Percentiles rank a stretch among this genome's conserved stretches.
Conservation (phyloP, 2,797 vertebrate species). For the Mionectes olivaceus region DNA sequence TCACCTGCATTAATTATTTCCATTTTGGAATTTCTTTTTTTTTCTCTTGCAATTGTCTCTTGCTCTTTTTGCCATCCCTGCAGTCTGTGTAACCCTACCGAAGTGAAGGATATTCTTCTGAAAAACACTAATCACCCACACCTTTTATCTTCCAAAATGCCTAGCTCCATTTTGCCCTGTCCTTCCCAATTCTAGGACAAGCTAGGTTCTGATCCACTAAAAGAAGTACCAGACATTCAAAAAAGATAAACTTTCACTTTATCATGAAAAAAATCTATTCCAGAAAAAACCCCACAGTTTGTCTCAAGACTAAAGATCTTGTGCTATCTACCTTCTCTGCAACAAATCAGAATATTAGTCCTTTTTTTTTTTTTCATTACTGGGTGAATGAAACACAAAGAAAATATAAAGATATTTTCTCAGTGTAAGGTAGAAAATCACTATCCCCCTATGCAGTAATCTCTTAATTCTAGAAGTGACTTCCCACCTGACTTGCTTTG, state of each 20-base stretch:
- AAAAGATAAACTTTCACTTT: background rate
- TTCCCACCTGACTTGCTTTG: background rate
- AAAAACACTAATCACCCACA: background rate
- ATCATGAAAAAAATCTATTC: background rate
- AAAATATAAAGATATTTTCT: background rate
- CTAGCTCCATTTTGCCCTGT: background rate
- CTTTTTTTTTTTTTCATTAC: background rate
- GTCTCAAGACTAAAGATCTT: background rate
- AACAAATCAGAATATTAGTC: background rate
- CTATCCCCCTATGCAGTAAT: background rate
- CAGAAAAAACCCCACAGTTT: background rate
- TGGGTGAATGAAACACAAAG: background rate
- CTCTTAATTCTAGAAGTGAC: background rate
- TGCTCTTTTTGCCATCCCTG: background rate
- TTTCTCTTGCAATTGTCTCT: background rate
- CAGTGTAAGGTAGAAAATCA: background rate
- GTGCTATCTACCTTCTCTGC: background rate
- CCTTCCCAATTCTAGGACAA: background rate
- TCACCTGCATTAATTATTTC: background rate
- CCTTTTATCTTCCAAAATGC: background rate
- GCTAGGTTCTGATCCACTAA: background rate
- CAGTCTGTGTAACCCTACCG: background rate
- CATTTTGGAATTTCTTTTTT: background rate
- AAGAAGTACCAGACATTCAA: background rate
- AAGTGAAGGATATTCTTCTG: background rate